Base-by-base conservation (phyloP, 35 echinoderm and acorn worm species). In the Ptychodera flava region DNA sequence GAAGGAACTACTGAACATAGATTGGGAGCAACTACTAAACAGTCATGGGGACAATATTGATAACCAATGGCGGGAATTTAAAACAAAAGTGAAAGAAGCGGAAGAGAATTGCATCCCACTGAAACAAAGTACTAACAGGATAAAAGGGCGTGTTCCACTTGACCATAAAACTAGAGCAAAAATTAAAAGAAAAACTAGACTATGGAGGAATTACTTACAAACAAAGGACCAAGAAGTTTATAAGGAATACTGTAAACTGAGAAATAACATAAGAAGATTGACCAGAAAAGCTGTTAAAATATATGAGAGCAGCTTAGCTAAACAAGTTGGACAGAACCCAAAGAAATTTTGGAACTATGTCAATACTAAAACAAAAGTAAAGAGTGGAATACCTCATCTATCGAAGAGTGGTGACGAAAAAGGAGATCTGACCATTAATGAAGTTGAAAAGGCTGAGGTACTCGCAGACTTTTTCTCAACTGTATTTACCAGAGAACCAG, bases 91-190 rank as follows among this genome's bases (percentile, higher is more conserved):
- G 22, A 64, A 64, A 64, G 45, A 64, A 64, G 45, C 45, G 6
- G 45, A 85, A 85, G 10, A 36, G 84, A 36, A 22, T 28, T 85
- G 35, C n/a, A 85, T 83, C n/a, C 16, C 12, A 37, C 29, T 6
- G 28, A 34, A 36, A 36, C 37, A 10, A 28, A 83, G 12, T 15
- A n/a, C 1, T 78, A 16, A 32, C 79, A n/a, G 1, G 6, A 1
- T 35, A 78, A 32, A 33, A 22, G 16, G 33, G 15, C 34, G 27
- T 16, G 34, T 87, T 1, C 28, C 35, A 34, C 33, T 33, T 28
- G 33, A 79, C 2, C 28, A 28, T 12, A 79, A 79, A 1, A 33
- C 28, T 31, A n/a, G 75, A 64, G 6, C 45, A 12, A 64, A 64
- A 64, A 64, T 64, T 22, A 64, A 64, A 64, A 64, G 45, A 64